Base-by-base conservation (phyloP, 2,113 vertebrate genomes). In the Peromyscus leucopus region DNA sequence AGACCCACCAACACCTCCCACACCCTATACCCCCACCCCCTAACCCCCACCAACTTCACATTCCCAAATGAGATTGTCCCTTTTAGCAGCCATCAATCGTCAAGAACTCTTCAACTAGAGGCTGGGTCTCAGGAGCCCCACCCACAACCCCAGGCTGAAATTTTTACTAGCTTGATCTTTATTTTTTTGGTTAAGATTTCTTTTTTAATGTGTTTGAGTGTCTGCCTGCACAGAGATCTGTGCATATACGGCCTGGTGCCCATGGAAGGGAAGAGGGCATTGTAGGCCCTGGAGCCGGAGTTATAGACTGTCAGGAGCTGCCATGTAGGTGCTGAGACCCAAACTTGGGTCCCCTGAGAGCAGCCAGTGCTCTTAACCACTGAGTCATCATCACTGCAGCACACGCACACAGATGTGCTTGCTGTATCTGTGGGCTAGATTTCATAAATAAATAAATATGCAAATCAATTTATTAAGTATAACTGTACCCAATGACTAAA, bases 381-480 rank as follows among this genome's bases (percentile, higher is more conserved):
- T 57, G 48, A 80, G 48, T 48, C 51, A 36, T 10, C 48, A 21
- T 79, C 46, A 33, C 15, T 78, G 28, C 28, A 51, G 69, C 6
- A 7, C 61, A 24, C 8, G 61, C 26, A 26, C 61, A 26, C 61
- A 61, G 19, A 63, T 78, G 76, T 79, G 76, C 46, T 78, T 79
- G 48, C 48, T 55, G 31, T 33, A 55, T 36, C 1, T 16, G 48
- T 80, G 51, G 46, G 8, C 75, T 80, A 55, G 9, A 55, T 10
- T 80, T 55, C 51, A 55, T 55, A 36, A 55, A 55, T 79, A 79
- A n/a, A 17, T 48, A 79, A n/a, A 17, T 48, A 90, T 7, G 2
- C 22, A 91, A 86, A 86, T 71, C 79, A 78, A 92, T 11, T 39
- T 74, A 94, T n/a, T 96, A 78, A 96, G 92, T 55, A 67, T 57